Conservation (phyloP, 2,888 invertebrate genomes). For the Siphonodentalium dalli region DNA sequence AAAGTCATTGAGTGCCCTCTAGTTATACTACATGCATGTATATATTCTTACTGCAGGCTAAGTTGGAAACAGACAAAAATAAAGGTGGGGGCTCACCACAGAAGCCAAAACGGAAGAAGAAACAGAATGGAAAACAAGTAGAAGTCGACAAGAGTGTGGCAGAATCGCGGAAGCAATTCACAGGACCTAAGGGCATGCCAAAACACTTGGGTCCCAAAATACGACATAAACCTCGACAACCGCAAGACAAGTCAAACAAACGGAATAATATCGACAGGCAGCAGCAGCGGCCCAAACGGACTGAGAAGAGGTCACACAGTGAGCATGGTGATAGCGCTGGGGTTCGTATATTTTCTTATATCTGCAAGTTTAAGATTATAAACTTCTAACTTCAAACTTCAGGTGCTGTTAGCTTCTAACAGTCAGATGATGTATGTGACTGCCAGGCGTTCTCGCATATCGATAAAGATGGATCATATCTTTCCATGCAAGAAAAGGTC, state of each 20-base stretch:
- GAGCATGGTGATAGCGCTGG: too few relatives aligned
- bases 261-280: neutral
- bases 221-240: conserved; percentile 45
- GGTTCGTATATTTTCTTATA: too few relatives aligned
- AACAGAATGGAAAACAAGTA: conserved; percentile 20
- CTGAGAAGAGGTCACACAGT: too few relatives aligned
- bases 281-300: too few relatives aligned
- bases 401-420: too few relatives aligned
- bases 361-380: too few relatives aligned
- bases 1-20: neutral
- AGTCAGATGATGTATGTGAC: too few relatives aligned
- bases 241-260: conserved; percentile 17
- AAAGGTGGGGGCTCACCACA: too few relatives aligned
- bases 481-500: too few relatives aligned
- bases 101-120: neutral
- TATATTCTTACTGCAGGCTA: conserved; percentile 9
- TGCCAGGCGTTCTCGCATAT: too few relatives aligned
- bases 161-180: conserved; percentile 20
- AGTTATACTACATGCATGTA: neutral
- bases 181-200: conserved; percentile 45
- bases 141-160: conserved; percentile 16
- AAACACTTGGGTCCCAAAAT: conserved; percentile 60
- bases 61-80: neutral
- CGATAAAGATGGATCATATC: too few relatives aligned
- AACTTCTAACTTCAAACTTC: too few relatives aligned